Evolutionary conservation across 2,888 invertebrate genomes (phyloP), one percentile per base, ranked within the genome.

Genomic region (Falcaria lacertinaria): DNA sequence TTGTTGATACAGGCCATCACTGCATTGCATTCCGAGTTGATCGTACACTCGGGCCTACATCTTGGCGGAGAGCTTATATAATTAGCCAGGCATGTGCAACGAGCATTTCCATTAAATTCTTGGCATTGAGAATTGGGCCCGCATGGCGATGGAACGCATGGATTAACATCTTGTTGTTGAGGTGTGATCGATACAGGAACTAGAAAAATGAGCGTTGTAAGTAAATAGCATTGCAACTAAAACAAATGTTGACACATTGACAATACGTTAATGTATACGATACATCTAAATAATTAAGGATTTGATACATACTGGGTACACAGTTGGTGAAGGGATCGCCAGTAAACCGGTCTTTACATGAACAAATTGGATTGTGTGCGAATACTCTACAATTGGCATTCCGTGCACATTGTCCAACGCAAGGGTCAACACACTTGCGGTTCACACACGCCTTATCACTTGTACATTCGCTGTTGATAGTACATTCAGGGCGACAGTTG

Each of bases 361-460:
- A 92, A 70, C 96, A 96, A 52, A 95, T 92, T 1, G 96, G 96
- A 69, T 94, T 95, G 67, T 97, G 96, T 61, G 94, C 94, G 48
- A 94, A 92, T 15, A 96, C 95, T 74, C 93, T 92, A 59, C 97
- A 97, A 43, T 92, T 90, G 7, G 96, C 94, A 64, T 93, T 94
- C 54, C 93, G 91, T 14, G 95, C 96, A 64, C 97, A 97, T 34
- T 94, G 92, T 39, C 94, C 94, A 2, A 91, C 90, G 59, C 96
- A 96, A 7, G 96, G 96, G 80, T 96, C 93, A 39, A 91, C 89
- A 69, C 96, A 96, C 80, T 93, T 94, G 50, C 92, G 92, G 56
- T 93, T 93, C 33, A 93, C 88, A 66, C 96, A 96, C 4, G 96
- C 94, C 74, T 92, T 93, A 40, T 93, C 92, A 44, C 91, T 90